These are phyloP conservation scores for Ceratina calcarata DNA, from an alignment of 1,140 invertebrate genomes.

Conservation along the genomic window DNA sequence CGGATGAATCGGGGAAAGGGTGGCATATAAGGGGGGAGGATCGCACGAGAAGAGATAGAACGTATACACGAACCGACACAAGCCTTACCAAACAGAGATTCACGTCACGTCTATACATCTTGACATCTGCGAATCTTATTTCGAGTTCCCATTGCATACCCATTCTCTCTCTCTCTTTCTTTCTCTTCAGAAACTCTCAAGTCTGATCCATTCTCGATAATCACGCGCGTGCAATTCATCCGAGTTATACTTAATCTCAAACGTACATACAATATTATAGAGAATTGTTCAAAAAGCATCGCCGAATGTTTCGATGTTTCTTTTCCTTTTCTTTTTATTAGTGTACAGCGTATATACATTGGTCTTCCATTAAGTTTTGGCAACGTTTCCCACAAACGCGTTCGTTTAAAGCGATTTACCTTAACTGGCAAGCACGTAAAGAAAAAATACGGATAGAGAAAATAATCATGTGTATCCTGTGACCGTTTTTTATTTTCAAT, in stretches of 20 bases:
- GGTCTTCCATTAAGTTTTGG: constrained; percentile 65
- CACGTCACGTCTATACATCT: constrained; percentile 33
- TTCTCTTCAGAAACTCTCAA: constrained; percentile 6
- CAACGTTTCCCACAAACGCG: constrained; percentile 49
- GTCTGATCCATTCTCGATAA: constrained; percentile 8
- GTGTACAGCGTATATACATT: constrained; percentile 71
- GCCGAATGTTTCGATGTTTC: constrained; percentile 65
- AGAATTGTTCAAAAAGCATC: constrained; percentile 67
- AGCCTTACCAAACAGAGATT: constrained; percentile 24
- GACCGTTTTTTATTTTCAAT: background rate
- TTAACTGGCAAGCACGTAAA: background rate
- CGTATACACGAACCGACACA: constrained; percentile 27
- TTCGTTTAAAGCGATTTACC: constrained; percentile 38
- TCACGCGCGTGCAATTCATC: background rate
- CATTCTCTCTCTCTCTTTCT: background rate
- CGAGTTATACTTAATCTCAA: constrained; percentile 21
- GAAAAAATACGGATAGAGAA: background rate
- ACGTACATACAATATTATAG: constrained; percentile 53
- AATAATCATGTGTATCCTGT: too few relatives aligned
- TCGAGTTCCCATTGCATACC: background rate
- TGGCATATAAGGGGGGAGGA: background rate
- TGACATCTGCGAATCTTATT: constrained; percentile 37
- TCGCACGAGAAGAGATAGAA: background rate
- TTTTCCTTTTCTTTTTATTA: constrained; percentile 33
- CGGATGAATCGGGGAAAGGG: background rate